phyloP scores from a whole-genome alignment of 2,113 vertebrate species.

The Ceyx cyanopectus region DNA sequence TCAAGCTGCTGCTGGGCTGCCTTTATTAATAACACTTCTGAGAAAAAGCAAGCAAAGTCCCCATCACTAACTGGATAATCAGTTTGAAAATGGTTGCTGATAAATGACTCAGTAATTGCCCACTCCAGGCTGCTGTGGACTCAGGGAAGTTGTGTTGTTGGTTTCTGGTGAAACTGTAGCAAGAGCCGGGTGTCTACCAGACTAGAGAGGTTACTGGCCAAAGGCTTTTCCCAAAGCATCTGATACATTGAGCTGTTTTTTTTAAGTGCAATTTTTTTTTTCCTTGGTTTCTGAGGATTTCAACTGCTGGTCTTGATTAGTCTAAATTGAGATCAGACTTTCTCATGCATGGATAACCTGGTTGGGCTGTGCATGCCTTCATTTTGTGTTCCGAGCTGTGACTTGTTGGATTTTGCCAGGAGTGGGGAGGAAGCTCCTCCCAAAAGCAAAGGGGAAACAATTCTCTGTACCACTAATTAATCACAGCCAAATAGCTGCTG shows the following conservation, averaged over 20 bases:
- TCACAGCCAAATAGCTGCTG: not conserved
- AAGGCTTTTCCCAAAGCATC: not conserved
- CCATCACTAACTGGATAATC: not conserved
- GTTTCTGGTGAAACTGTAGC: not conserved
- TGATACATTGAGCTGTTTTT: no score
- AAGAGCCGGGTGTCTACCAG: not conserved
- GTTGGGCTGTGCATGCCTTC: not conserved
- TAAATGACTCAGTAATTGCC: not conserved
- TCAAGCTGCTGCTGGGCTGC: not conserved
- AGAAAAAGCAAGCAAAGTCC: not conserved
- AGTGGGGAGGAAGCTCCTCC: rapidly evolving
- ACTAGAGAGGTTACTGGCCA: not conserved
- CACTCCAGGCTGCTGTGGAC: not conserved
- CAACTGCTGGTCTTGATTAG: not conserved
- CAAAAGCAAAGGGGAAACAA: rapidly evolving
- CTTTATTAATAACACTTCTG: not conserved
- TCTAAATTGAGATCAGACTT: rapidly evolving
- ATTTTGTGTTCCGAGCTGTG: not conserved
- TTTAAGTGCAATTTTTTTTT: not conserved
- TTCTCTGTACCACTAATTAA: rapidly evolving
- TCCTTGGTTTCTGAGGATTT: not conserved
- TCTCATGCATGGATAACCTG: rapidly evolving
- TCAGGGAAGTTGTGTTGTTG: not conserved
- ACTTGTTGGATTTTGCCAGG: not conserved
- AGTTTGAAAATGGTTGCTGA: not conserved